Evolutionary conservation across 2,113 vertebrate genomes (phyloP).

Genomic region (Malurus cyaneus): DNA sequence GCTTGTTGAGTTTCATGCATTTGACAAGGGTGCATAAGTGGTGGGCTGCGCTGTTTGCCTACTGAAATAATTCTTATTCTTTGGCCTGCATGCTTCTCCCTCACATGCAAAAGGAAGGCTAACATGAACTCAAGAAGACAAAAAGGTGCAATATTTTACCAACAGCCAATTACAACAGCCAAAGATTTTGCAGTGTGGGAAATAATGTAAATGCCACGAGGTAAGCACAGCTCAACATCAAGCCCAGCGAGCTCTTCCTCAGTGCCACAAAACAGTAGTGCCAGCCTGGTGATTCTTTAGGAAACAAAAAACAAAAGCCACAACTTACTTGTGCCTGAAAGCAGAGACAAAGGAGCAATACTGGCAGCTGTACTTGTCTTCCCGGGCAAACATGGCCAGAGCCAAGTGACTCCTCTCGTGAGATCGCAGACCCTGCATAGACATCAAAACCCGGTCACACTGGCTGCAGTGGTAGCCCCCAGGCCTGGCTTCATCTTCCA

Average conservation of each 20-base stretch:
- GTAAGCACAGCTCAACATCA: not conserved
- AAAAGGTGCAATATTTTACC: not conserved
- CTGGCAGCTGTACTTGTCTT: conserved; percentile 99
- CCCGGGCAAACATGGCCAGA: conserved; percentile 87
- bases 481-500: conserved; percentile 82
- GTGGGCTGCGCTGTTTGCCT: not conserved
- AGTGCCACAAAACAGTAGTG: not conserved
- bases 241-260: not conserved
- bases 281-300: not conserved
- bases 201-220: not conserved
- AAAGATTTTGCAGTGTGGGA: not conserved
- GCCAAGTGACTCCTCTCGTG: conserved; percentile 98
- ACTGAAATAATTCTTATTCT: not conserved
- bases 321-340: conserved; percentile 98
- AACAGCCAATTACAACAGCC: not conserved
- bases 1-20: not conserved
- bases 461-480: conserved; percentile 89
- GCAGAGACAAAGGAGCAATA: conserved; percentile 97
- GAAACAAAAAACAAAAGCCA: not conserved
- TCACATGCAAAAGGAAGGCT: not conserved
- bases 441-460: conserved; percentile 97
- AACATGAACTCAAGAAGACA: not conserved
- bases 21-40: not conserved
- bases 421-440: conserved; percentile 97
- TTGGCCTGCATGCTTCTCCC: not conserved